These are phyloP conservation scores for Ormyrus thymus DNA, from an alignment of 2,888 invertebrate genomes.

Conservation along the genomic window DNA sequence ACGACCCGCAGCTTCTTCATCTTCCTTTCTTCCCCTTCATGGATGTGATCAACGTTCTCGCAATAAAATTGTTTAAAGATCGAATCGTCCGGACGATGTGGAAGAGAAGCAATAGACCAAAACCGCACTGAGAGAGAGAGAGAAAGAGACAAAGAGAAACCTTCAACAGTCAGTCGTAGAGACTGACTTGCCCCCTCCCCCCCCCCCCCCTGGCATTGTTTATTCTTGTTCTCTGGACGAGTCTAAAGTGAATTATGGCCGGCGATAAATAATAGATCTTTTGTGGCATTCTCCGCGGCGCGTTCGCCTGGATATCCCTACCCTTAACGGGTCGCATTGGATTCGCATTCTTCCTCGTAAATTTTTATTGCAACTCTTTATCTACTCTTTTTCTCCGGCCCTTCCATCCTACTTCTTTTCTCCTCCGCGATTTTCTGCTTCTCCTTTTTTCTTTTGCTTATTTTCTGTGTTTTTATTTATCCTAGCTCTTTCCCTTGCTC, in stretches of 20 bases:
- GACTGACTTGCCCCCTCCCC: background rate
- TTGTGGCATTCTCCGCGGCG: constrained; percentile 7
- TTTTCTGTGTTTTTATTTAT: too few species aligned
- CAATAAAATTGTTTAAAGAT: constrained; percentile 40
- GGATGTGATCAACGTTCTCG: background rate
- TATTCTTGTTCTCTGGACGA: constrained; percentile 14
- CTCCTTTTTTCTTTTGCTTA: background rate
- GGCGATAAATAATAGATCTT: constrained; percentile 38
- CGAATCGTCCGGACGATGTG: background rate
- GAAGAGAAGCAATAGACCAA: background rate
- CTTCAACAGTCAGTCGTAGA: background rate
- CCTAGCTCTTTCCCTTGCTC: too few species aligned
- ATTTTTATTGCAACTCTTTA: constrained; percentile 42
- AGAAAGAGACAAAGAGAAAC: background rate
- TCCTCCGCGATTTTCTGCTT: background rate
- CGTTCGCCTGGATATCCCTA: constrained; percentile 23
- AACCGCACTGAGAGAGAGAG: background rate
- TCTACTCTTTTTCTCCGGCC: background rate
- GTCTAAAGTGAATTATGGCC: constrained; percentile 30
- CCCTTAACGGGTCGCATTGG: constrained; percentile 43
- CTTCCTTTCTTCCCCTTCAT: too few species aligned
- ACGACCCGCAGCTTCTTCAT: too few species aligned
- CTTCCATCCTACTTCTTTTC: background rate
- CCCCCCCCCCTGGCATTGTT: constrained; percentile 20
- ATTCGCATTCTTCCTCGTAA: constrained; percentile 49